Percentiles rank a stretch among this genome's conserved stretches.
These are phyloP conservation scores for Drosophila flavopinicola DNA, from an alignment of 2,888 invertebrate genomes.

Conservation along the genomic window DNA sequence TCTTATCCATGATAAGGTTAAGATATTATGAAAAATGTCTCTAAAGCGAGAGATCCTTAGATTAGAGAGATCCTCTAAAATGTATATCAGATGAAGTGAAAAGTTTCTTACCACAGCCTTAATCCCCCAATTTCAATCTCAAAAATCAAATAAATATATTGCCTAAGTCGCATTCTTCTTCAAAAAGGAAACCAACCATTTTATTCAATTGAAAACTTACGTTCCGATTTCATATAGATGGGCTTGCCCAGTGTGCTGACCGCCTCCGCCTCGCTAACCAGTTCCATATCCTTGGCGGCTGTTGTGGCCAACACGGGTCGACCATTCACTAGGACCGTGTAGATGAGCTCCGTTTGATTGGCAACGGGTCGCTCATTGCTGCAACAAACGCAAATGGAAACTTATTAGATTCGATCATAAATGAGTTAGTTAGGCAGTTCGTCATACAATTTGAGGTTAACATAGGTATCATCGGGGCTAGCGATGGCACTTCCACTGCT, in stretches of 20 bases:
- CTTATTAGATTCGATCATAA: not conserved
- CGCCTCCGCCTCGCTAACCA: conserved; percentile 92
- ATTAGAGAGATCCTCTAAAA: too few relatives aligned
- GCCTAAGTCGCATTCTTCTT: too few relatives aligned
- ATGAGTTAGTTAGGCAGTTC: not conserved
- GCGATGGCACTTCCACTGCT: conserved; percentile 43
- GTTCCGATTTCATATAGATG: conserved; percentile 93
- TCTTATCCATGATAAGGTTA: too few relatives aligned
- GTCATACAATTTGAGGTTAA: conserved; percentile 82
- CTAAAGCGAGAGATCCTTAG: too few relatives aligned
- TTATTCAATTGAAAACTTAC: conserved; percentile 86
- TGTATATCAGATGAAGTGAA: too few relatives aligned
- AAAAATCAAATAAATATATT: too few relatives aligned
- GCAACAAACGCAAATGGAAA: not conserved
- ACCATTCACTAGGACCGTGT: conserved; percentile 92
- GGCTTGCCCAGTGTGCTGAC: conserved; percentile 90
- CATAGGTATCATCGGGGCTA: conserved; percentile 70
- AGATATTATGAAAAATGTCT: too few relatives aligned
- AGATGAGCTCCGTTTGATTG: conserved; percentile 88
- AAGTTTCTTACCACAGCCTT: too few relatives aligned
- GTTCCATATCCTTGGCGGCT: conserved; percentile 92
- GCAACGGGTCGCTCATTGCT: conserved; percentile 82
- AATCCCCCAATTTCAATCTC: too few relatives aligned
- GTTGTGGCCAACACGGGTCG: conserved; percentile 91
- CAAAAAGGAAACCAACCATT: too few relatives aligned